Evolutionary conservation across 2,888 invertebrate species (phyloP).

Genomic region (Copidosoma aretas): DNA sequence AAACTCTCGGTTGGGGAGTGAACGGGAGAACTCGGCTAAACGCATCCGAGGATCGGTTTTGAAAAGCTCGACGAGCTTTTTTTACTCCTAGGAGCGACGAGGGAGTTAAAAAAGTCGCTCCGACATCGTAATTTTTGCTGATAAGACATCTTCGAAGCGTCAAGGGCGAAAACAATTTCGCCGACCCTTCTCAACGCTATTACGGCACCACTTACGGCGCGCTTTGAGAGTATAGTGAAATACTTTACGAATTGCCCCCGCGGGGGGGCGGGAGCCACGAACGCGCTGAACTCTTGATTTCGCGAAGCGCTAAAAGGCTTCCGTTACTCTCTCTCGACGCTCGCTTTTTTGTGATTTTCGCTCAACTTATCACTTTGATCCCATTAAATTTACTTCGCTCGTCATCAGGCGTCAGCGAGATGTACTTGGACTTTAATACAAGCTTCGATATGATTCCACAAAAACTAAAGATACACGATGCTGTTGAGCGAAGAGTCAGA

Average conservation of each 20-base stretch:
- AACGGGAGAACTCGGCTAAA: slow-evolving; percentile 41
- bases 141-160: no score
- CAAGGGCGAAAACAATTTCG: no score
- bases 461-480: no score
- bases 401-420: no score
- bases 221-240: slow-evolving; percentile 3
- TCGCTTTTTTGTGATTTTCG: not conserved
- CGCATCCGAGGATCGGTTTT: slow-evolving; percentile 50
- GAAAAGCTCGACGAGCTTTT: slow-evolving; percentile 12
- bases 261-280: no score
- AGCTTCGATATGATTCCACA: no score
- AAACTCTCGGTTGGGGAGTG: slow-evolving; percentile 39
- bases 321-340: slow-evolving; percentile 1
- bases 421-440: no score
- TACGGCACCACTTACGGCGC: not conserved
- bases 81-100: not conserved
- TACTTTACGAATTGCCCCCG: slow-evolving; percentile 19
- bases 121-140: no score
- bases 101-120: not conserved
- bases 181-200: no score
- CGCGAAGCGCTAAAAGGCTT: slow-evolving; percentile 9
- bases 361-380: slow-evolving; percentile 3
- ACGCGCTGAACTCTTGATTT: slow-evolving; percentile 20
- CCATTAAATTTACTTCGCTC: not conserved
- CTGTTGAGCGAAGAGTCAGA: no score